These are phyloP conservation scores for Scrobipalpa costella DNA, from an alignment of 2,888 invertebrate species.

Conservation along the genomic window DNA sequence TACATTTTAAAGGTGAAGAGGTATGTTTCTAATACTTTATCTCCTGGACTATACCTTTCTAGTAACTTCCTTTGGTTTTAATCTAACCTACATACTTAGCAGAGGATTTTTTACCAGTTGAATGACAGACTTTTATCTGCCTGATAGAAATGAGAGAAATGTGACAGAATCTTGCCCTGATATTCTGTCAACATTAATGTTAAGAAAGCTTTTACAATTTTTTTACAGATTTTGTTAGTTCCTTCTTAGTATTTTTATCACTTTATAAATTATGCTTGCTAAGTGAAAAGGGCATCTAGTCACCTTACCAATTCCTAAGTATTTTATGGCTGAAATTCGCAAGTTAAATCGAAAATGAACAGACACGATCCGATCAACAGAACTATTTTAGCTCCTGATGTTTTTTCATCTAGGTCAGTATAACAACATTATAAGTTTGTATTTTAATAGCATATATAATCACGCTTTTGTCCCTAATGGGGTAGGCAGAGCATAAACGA, in stretches of 20 bases:
- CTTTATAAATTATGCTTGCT: constrained; percentile 40
- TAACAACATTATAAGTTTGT: not conserved
- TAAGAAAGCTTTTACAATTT: constrained; percentile 15
- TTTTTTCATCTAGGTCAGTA: constrained; percentile 55
- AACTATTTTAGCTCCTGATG: constrained; percentile 55
- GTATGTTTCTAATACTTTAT: no score
- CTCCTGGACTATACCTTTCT: no score
- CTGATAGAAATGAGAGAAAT: not conserved
- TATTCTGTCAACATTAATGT: constrained; percentile 2
- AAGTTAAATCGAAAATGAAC: constrained; percentile 49
- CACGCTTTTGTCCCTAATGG: no score
- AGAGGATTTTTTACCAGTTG: not conserved
- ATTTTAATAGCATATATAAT: no score
- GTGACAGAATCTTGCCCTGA: not conserved
- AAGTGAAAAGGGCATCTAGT: constrained; percentile 27
- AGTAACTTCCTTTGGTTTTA: no score
- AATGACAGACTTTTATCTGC: not conserved
- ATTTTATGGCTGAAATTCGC: constrained; percentile 47
- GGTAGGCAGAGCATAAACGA: no score
- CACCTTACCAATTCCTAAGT: not conserved
- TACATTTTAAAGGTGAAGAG: no score
- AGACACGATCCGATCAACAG: constrained; percentile 51
- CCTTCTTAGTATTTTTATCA: constrained; percentile 3
- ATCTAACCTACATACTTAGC: no score
- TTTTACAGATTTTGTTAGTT: not conserved